Conservation (phyloP, 2,797 vertebrate species). For the Myiotriccus ornatus region DNA sequence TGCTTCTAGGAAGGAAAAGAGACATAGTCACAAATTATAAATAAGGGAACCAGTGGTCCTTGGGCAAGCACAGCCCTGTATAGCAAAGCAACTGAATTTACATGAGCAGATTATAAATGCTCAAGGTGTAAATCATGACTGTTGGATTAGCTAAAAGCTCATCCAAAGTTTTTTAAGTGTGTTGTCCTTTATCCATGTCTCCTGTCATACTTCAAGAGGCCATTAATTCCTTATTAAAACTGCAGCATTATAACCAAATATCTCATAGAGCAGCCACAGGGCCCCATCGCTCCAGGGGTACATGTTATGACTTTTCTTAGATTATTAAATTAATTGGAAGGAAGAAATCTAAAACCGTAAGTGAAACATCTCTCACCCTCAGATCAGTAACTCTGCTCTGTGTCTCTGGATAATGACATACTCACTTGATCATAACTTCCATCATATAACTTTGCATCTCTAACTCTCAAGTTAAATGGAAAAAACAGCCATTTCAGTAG, state of each 20-base stretch:
- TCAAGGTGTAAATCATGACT: neutral
- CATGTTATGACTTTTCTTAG: neutral
- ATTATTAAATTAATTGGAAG: neutral
- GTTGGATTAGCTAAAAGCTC: neutral
- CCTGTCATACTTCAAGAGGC: neutral
- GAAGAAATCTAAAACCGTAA: neutral
- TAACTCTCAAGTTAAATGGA: neutral
- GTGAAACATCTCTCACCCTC: neutral
- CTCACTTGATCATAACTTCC: neutral
- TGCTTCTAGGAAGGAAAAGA: neutral
- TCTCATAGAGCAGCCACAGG: neutral
- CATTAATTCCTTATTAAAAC: neutral
- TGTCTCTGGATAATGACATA: neutral
- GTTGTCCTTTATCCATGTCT: neutral
- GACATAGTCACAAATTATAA: neutral
- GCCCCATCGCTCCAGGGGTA: neutral
- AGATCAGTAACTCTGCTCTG: neutral
- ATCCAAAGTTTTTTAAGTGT: neutral
- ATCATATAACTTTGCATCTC: neutral
- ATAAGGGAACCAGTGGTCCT: neutral
- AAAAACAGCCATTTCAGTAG: neutral
- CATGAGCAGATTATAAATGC: neutral
- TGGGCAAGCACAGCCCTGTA: neutral
- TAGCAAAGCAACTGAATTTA: neutral
- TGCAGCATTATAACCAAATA: neutral